These are phyloP conservation scores for Mesoclemmys tuberculata DNA, from an alignment of 2,113 vertebrate species.

Conservation along the genomic window DNA sequence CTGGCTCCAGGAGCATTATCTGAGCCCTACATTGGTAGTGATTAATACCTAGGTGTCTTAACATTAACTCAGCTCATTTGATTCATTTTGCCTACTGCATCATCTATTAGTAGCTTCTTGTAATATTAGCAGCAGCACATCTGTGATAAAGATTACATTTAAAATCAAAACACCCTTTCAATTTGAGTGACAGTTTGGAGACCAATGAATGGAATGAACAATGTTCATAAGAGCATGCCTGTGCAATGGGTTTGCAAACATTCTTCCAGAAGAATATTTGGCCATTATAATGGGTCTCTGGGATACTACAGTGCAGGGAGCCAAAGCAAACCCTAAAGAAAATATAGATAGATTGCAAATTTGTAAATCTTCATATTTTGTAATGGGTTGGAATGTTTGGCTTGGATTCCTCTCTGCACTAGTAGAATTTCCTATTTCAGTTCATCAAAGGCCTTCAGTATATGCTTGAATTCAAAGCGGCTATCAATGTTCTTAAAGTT, in stretches of 20 bases:
- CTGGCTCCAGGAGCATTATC: conserved; percentile 11
- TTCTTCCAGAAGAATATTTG: not conserved
- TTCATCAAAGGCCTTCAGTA: not conserved
- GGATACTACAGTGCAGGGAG: not conserved
- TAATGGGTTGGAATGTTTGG: not conserved
- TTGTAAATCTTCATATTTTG: not conserved
- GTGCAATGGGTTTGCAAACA: not conserved
- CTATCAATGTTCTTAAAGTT: not conserved
- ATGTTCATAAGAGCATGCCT: not conserved
- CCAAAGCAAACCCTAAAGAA: not conserved
- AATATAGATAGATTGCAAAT: not conserved
- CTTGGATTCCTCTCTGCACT: not conserved
- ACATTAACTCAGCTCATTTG: conserved; percentile 40
- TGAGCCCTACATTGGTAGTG: not conserved
- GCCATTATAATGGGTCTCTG: not conserved
- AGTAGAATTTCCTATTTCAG: not conserved
- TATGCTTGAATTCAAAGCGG: not conserved
- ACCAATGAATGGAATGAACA: not conserved
- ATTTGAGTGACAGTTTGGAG: conserved; percentile 42
- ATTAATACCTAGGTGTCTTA: conserved; percentile 58
- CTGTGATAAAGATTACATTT: conserved; percentile 9
- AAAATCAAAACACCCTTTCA: conserved; percentile 40
- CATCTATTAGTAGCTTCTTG: conserved; percentile 47
- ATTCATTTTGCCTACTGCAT: conserved; percentile 40
- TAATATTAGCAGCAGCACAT: conserved; percentile 44